Conservation (phyloP, 1,140 invertebrate genomes). For the Caerostris extrusa region DNA sequence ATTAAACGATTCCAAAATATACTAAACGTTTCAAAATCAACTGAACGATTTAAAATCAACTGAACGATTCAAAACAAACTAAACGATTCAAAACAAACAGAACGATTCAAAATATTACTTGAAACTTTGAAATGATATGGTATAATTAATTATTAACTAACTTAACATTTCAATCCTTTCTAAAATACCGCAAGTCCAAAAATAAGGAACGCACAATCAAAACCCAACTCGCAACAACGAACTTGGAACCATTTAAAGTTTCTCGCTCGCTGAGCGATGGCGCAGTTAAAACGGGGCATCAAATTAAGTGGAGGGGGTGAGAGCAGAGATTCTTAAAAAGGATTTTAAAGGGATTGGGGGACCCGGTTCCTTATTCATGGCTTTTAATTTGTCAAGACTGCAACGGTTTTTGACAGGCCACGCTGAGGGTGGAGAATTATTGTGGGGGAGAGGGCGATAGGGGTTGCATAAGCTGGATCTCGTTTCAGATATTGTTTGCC, state of each 20-base stretch:
- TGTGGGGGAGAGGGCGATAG: no score
- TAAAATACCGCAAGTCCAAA: not conserved
- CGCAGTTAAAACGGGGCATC: not conserved
- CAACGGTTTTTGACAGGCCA: slow-evolving; percentile 57
- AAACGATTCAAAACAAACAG: no score
- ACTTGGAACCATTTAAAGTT: not conserved
- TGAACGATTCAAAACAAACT: no score
- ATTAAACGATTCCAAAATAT: no score
- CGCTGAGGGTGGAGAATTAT: not conserved
- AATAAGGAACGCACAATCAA: not conserved
- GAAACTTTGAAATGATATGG: no score
- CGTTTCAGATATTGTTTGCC: not conserved
- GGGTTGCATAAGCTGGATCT: not conserved
- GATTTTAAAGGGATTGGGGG: not conserved
- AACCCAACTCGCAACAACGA: not conserved
- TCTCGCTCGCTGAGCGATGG: not conserved
- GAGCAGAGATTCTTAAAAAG: not conserved
- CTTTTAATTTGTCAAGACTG: slow-evolving; percentile 60
- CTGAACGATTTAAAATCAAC: no score
- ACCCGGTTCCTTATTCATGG: slow-evolving; percentile 48
- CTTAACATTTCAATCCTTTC: not conserved
- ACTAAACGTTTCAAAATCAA: no score
- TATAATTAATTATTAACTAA: no score
- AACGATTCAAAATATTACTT: no score
- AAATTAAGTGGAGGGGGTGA: not conserved